Base-by-base conservation (phyloP, 1,140 invertebrate species). In the Nebria ingens region DNA sequence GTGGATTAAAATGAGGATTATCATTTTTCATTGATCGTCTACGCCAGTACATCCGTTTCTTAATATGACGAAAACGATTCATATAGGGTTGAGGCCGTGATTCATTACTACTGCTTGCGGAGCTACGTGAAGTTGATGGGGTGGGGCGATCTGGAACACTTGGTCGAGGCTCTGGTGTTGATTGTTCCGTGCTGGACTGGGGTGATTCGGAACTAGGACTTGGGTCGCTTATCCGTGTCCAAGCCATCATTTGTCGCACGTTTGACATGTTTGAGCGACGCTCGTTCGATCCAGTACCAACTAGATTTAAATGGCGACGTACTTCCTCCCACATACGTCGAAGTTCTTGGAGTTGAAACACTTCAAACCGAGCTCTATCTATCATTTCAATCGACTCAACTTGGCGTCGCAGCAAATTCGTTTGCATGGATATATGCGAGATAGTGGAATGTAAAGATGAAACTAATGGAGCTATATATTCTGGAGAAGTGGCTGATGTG, bases 321-420 rank as follows among this genome's bases (percentile, higher is more conserved):
- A 86, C 68, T 63, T 81, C 79, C 54, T 79, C 76, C 72, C 83
- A 79, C 74, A 84, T 79, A 55, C 69, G 71, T 4, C 81, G 75
- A 21, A 86, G 74, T 60, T 81, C 74, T 57, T 78, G 76, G 55
- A 84, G 66, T 34, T 81, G 77, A 12, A 62, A 61, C 17, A 76
- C 73, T 64, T 76, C 72, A 19, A 72, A 57, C 60, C 71, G 68
- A 2, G 69, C 68, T 53, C 69, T 62, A 56, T 70, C 65, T 22
- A 64, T 69, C 22, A 63, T 56, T 53, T 69, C 67, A 19, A 70
- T 70, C 54, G 61, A 65, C 55, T 70, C 66, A 20, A 66, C 65
- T 54, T 68, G 66, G 25, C 59, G 56, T 13, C 67, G 21, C 23
- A 70, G 56, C 19, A 68, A 40, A 25, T 64, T 59, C 1, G 68